Base-by-base conservation (phyloP, 1,140 invertebrate species). In the Rhyzopertha dominica region DNA sequence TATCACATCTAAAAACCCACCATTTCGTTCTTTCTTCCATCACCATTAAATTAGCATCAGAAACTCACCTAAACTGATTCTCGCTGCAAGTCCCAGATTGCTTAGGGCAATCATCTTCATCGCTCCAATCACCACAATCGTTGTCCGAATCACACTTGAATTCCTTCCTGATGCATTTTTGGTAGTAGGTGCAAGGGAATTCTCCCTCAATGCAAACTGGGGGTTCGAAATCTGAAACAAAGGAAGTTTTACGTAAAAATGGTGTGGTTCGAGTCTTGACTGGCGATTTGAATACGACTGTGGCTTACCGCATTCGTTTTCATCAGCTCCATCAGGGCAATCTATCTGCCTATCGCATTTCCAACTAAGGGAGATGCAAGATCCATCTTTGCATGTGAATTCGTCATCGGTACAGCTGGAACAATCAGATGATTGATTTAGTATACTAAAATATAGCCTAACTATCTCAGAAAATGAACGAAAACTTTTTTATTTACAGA, bases 81-180 rank as follows among this genome's bases (percentile, higher is more conserved):
- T 66, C 52, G 26, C 67, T 74, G 46, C 81, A 83, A 40, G 65
- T 73, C 3, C 72, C 73, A 2, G 65, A 62, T 5, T 73, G 58
- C 24, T 72, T 74, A 0, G 77, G 74, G 56, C 85, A 87, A 45
- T 79, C 76, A 54, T 84, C 79, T 59, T 89, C 85, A 53, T 87
- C 85, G 41, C 84, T 89, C 73, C 81, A 83, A 62, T 94, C 90
- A 1, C 87, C 88, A 59, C 91, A 95, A 61, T 94, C 89, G 61
- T 93, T 86, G 54, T 91, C 85, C 0, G 83, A 84, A 60, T 94
- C 90, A 62, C 90, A 94, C 43, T 79, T 78, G 50, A 88, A 85
- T 18, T 82, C 77, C 49, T 78, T 76, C 5, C 81, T 76, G 12
- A 87, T 78, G 54, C 85, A 89, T 37, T 74, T 75, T 10, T 74